phyloP scores from a whole-genome alignment of 2,797 vertebrate species.

The Crocodylus rhombifer region DNA sequence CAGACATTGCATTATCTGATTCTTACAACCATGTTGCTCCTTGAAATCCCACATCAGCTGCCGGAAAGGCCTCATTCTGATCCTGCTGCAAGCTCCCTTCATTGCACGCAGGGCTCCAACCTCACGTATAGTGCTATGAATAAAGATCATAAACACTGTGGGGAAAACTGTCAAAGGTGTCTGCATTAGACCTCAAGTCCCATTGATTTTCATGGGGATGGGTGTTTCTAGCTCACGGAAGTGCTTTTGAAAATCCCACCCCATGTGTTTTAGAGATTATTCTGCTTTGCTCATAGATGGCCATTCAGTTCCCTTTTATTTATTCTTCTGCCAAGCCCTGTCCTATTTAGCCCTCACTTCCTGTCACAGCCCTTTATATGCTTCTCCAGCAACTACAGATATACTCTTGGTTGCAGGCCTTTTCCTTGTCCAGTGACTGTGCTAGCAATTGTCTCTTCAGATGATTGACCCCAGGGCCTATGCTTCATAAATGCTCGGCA shows the following conservation, averaged over 20 bases:
- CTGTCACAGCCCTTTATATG: neutral
- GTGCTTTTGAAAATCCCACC: neutral
- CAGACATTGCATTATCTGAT: too few relatives aligned
- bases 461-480: neutral
- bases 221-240: neutral
- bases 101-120: neutral
- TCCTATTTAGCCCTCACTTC: neutral
- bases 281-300: neutral
- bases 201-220: neutral
- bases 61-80: neutral
- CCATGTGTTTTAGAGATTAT: neutral
- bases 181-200: neutral
- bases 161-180: neutral
- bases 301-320: neutral
- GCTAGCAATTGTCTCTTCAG: neutral
- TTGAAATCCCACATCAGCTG: neutral
- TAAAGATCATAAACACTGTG: neutral
- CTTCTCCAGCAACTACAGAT: neutral
- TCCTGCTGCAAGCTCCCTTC: neutral
- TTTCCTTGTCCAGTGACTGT: neutral
- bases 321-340: neutral
- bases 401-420: neutral
- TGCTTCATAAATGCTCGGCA: neutral
- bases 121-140: neutral
- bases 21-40: neutral